A percentile compares a stretch with the other conserved stretches of the same genome.
Evolutionary conservation across 2,888 invertebrate species (phyloP).

Genomic region (Nowickia ferox): DNA sequence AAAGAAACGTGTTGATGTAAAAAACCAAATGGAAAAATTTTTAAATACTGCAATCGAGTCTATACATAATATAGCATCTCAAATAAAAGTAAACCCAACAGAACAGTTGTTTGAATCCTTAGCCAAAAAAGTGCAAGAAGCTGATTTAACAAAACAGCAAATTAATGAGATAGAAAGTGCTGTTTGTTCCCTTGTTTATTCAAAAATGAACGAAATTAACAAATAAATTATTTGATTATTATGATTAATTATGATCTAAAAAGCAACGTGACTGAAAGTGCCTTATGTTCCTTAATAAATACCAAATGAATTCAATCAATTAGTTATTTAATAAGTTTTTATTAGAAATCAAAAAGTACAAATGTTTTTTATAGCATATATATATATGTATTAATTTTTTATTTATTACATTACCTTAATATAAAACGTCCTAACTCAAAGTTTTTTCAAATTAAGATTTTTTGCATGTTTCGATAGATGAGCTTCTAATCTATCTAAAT

Average conservation of each 20-base stretch:
- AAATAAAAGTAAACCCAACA: slow-evolving; percentile 7
- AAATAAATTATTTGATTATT: neutral
- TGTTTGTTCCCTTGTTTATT: slow-evolving; percentile 27
- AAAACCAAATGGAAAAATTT: slow-evolving; percentile 22
- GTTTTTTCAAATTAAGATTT: too few relatives aligned
- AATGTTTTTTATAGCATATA: neutral
- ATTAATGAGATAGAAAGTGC: neutral
- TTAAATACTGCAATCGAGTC: neutral
- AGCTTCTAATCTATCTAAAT: too few relatives aligned
- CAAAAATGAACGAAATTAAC: slow-evolving; percentile 4
- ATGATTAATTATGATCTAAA: neutral
- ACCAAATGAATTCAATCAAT: neutral
- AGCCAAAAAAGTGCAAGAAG: slow-evolving; percentile 12
- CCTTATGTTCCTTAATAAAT: neutral
- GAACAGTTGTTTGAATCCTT: slow-evolving; percentile 8
- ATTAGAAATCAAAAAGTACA: neutral
- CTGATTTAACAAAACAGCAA: slow-evolving; percentile 24
- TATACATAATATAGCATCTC: slow-evolving; percentile 1
- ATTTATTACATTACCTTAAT: too few relatives aligned
- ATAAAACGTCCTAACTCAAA: too few relatives aligned
- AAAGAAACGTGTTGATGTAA: neutral
- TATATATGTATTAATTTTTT: too few relatives aligned
- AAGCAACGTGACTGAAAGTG: neutral
- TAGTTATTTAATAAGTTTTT: neutral
- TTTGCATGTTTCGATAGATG: too few relatives aligned